phyloP scores from a whole-genome alignment of 2,888 invertebrate species.

The Pasiphila rectangulata region DNA sequence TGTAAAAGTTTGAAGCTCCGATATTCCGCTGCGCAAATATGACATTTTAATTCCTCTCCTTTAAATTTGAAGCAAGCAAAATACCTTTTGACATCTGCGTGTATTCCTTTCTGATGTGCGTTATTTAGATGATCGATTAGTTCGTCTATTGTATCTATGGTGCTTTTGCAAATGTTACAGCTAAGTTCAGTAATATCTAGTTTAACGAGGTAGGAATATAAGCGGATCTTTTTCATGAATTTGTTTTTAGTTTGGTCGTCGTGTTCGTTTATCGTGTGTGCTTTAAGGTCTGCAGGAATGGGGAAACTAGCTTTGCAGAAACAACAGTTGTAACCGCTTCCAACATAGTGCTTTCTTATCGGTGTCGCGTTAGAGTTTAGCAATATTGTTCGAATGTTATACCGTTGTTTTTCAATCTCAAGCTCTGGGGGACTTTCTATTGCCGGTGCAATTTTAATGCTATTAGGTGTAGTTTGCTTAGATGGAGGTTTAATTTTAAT shows the following conservation, averaged over 20 bases:
- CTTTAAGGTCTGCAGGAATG: constrained; percentile 48
- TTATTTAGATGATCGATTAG: constrained; percentile 43
- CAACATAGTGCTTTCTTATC: constrained; percentile 37
- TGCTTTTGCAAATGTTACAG: constrained; percentile 48
- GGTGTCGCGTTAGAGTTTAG: constrained; percentile 48
- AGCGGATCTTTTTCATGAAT: constrained; percentile 21
- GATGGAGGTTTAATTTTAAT: constrained; percentile 5
- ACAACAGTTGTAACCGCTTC: constrained; percentile 49
- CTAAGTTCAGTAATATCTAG: constrained; percentile 55
- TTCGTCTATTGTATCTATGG: constrained; percentile 34
- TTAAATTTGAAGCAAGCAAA: constrained; percentile 52
- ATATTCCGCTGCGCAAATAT: constrained; percentile 40
- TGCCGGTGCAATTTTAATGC: not conserved
- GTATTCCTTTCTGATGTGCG: constrained; percentile 40
- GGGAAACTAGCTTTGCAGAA: constrained; percentile 46
- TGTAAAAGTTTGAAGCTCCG: constrained; percentile 49
- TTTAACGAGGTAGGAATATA: constrained; percentile 42
- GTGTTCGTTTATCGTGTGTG: constrained; percentile 41
- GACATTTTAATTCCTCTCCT: constrained; percentile 40
- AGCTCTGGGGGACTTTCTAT: not conserved
- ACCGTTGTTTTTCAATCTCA: constrained; percentile 13
- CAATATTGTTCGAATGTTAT: constrained; percentile 39
- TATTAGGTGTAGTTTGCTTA: not conserved
- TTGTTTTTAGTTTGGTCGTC: constrained; percentile 19
- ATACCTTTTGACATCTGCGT: constrained; percentile 40